phyloP scores from a whole-genome alignment of 2,113 vertebrate genomes.

The Perognathus longimembris region DNA sequence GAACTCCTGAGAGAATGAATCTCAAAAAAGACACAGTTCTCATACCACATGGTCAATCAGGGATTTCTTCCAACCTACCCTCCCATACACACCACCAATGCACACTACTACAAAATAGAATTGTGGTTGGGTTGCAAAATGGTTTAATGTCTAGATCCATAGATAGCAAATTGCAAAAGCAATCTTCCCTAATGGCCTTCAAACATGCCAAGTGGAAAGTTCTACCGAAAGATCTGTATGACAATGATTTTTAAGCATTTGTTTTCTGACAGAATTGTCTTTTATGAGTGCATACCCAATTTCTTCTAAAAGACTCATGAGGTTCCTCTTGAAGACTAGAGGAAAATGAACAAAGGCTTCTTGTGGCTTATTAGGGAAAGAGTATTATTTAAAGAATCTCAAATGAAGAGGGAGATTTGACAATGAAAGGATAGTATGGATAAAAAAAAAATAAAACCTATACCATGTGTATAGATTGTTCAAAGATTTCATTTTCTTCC shows the following conservation, averaged over 20 bases:
- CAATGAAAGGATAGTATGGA: constrained; percentile 11
- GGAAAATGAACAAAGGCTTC: constrained; percentile 66
- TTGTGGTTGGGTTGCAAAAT: constrained; percentile 52
- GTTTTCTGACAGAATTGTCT: constrained; percentile 70
- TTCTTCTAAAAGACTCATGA: constrained; percentile 69
- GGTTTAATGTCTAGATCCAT: constrained; percentile 39
- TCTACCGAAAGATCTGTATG: constrained; percentile 30
- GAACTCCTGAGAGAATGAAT: background rate
- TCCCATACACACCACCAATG: background rate
- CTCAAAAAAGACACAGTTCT: background rate
- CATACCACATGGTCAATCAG: background rate
- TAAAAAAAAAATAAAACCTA: constrained; percentile 38
- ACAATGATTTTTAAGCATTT: constrained; percentile 63
- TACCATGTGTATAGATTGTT: background rate
- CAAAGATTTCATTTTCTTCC: background rate
- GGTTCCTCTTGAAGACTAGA: constrained; percentile 53
- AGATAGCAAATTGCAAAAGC: constrained; percentile 60
- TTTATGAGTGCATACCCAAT: constrained; percentile 69
- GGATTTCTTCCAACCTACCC: background rate
- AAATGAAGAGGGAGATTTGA: constrained; percentile 32
- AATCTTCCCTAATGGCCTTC: constrained; percentile 64
- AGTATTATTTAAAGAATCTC: constrained; percentile 42
- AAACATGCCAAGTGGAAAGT: constrained; percentile 46
- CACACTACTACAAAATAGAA: background rate
- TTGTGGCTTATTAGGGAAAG: constrained; percentile 54